phyloP scores from a whole-genome alignment of 2,888 invertebrate species.

The Tiliacea citrago region DNA sequence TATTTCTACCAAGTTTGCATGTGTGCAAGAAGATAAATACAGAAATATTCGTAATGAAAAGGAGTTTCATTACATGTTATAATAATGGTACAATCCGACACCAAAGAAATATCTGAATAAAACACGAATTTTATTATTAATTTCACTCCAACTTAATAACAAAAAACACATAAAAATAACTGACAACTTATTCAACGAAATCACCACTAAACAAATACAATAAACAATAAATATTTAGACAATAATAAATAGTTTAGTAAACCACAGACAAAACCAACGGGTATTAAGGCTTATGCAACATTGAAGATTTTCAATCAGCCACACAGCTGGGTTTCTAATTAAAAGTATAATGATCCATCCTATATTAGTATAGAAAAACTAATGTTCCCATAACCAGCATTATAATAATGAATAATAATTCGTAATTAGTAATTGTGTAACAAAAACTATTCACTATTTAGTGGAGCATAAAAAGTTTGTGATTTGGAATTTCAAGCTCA shows the following conservation, averaged over 20 bases:
- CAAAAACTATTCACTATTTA: conserved; percentile 60
- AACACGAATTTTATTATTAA: not conserved
- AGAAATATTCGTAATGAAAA: too few relatives aligned
- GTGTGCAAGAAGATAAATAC: too few relatives aligned
- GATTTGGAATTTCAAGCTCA: conserved; percentile 19
- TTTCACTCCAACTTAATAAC: not conserved
- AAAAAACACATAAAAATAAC: conserved; percentile 27
- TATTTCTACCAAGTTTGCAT: too few relatives aligned
- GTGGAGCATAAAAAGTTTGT: conserved; percentile 42
- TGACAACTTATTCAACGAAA: conserved; percentile 48
- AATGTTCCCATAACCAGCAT: conserved; percentile 57
- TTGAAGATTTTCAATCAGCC: conserved; percentile 83
- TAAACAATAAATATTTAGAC: conserved; percentile 54
- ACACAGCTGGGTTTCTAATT: conserved; percentile 83
- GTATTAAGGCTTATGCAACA: conserved; percentile 71
- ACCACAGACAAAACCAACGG: conserved; percentile 50
- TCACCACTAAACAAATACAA: conserved; percentile 49
- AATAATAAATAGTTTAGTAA: conserved; percentile 61
- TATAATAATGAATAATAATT: conserved; percentile 66
- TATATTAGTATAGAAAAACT: conserved; percentile 48
- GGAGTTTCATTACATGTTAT: too few relatives aligned
- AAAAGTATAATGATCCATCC: conserved; percentile 82
- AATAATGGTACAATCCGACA: not conserved
- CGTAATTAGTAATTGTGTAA: conserved; percentile 63
- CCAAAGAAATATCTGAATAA: conserved; percentile 1